phyloP scores from a whole-genome alignment of 2,888 invertebrate species.

The Ennomos fuscantarius region DNA sequence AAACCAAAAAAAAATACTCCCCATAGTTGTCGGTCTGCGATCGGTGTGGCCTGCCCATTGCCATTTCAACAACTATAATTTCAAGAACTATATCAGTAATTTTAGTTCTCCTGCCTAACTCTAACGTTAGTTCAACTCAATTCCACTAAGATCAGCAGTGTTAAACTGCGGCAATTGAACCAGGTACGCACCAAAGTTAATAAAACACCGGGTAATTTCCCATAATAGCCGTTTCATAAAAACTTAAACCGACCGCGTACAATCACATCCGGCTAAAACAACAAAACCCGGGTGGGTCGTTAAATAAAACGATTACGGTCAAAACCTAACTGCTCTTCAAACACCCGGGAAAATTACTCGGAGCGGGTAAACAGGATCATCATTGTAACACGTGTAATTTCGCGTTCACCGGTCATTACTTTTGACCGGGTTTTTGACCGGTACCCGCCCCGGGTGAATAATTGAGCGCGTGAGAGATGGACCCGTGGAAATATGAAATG shows the following conservation, averaged over 20 bases:
- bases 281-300: constrained; percentile 48
- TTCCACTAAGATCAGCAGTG: background rate
- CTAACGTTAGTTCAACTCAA: constrained; percentile 1
- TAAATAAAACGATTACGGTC: constrained; percentile 70
- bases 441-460: constrained; percentile 64
- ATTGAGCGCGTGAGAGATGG: constrained; percentile 77
- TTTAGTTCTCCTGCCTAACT: no score
- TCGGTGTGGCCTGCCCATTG: no score
- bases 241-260: constrained; percentile 51
- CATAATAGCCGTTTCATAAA: constrained; percentile 36
- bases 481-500: constrained; percentile 79
- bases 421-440: constrained; percentile 59
- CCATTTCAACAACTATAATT: no score
- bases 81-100: no score
- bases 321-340: constrained; percentile 75
- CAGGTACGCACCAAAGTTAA: constrained; percentile 17
- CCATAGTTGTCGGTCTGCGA: no score
- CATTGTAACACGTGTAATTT: constrained; percentile 81
- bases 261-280: constrained; percentile 46
- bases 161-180: constrained; percentile 12
- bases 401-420: constrained; percentile 78
- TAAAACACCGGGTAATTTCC: constrained; percentile 22
- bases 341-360: constrained; percentile 65
- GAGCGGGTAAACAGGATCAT: constrained; percentile 73
- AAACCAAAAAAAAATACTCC: no score